phyloP scores from a whole-genome alignment of 2,113 vertebrate species.

The Apeltes quadracus region DNA sequence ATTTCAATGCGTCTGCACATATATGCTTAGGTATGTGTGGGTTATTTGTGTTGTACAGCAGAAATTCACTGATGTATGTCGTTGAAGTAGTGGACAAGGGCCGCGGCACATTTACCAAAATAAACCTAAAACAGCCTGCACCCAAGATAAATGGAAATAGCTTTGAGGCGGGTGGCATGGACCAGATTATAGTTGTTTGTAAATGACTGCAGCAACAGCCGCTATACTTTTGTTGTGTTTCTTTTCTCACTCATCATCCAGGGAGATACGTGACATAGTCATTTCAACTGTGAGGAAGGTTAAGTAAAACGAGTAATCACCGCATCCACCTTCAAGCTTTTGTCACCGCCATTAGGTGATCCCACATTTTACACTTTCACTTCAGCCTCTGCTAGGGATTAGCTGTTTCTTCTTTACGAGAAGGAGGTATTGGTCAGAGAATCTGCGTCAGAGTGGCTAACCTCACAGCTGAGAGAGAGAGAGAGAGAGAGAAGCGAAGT shows the following conservation, averaged over 20 bases:
- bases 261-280: conserved; percentile 52
- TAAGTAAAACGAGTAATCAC: conserved; percentile 63
- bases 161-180: conserved; percentile 52
- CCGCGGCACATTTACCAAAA: conserved; percentile 31
- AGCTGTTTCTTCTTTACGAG: conserved; percentile 43
- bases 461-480: conserved; percentile 19
- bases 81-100: conserved; percentile 64
- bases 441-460: conserved; percentile 41
- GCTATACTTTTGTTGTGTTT: conserved; percentile 64
- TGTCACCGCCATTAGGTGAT: conserved; percentile 23
- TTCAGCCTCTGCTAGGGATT: conserved; percentile 27
- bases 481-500: background rate
- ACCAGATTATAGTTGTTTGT: conserved; percentile 71
- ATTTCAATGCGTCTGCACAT: background rate
- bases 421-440: conserved; percentile 45
- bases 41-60: conserved; percentile 35
- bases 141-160: conserved; percentile 64
- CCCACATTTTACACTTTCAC: conserved; percentile 43
- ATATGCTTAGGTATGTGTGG: conserved; percentile 12
- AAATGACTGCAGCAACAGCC: conserved; percentile 58
- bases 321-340: conserved; percentile 25
- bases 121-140: conserved; percentile 18
- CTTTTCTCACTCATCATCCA: conserved; percentile 52
- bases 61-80: conserved; percentile 46
- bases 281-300: conserved; percentile 61